Base-by-base conservation (phyloP, 2,888 invertebrate genomes). In the Megalurothrips usitatus region DNA sequence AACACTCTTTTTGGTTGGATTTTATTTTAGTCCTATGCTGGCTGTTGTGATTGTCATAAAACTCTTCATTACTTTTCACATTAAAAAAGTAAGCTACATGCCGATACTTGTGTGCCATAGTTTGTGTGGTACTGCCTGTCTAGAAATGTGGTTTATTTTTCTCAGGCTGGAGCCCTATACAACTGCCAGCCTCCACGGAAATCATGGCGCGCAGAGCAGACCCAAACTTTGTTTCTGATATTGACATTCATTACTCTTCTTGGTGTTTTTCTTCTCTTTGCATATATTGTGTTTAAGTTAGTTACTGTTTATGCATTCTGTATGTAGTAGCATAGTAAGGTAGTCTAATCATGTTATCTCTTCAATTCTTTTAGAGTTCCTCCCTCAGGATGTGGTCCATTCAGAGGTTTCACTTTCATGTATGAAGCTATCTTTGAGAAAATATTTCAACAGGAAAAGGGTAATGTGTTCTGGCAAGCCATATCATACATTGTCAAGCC, bases 1-100 rank as follows among this genome's bases (percentile, higher is more conserved):
- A 86, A 91, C 92, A 0, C 87, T 94, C 80, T 90, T 94, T 82
- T 95, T 94, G 94, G 88, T 93, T 83, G 94, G 94, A 10, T 88
- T 92, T 84, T 90, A 92, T 84, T 94, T 93, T 88, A 90, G 92
- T 80, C 95, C 95, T 0, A 86, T 92, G 82, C 87, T 95, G 83
- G 90, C 92, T 11, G 86, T 91, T 9, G 88, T 92, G 0, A 90
- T 94, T 63, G 88, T 92, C 34, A 80, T 92, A 79, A 94, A 94
- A 87, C 88, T 94, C 85, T 89, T 93, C 83, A 85, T 93, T 23
- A 91, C 92, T 49, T 95, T 94, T 89, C 93, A 95, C 85, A 89
- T 93, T 49, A 92, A 92, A 86, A 89, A 90, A 85, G 87, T 88
- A 82, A 84, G 85, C 84, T 28, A 58, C 26, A 4, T 28, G 63